phyloP scores from a whole-genome alignment of 2,797 vertebrate species.

The Monodelphis domestica region DNA sequence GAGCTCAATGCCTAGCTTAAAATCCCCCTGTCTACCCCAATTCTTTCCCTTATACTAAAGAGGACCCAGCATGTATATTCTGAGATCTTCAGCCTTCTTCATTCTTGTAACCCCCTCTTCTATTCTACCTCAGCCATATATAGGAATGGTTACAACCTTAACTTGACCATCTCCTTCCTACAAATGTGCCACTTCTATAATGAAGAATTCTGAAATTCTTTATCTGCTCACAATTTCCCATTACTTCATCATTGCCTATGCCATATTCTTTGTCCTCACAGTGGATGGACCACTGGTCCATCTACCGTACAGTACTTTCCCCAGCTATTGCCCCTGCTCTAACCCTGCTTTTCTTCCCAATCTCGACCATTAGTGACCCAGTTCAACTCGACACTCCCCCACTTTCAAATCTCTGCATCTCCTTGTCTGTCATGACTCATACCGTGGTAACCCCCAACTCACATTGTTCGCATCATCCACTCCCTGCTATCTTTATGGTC shows the following conservation, averaged over 20 bases:
- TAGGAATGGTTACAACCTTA: too few species aligned
- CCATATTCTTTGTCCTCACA: neutral
- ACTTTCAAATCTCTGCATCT: neutral
- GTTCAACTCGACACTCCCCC: neutral
- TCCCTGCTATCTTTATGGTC: neutral
- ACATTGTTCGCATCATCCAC: neutral
- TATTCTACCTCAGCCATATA: too few species aligned
- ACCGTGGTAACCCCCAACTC: neutral
- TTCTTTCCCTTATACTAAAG: too few species aligned
- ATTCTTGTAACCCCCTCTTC: too few species aligned
- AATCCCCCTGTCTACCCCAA: too few species aligned
- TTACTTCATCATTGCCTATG: neutral
- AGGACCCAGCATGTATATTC: too few species aligned
- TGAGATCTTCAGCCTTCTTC: too few species aligned
- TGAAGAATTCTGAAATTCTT: neutral
- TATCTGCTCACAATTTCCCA: neutral
- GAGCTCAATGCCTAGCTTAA: too few species aligned
- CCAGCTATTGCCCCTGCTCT: neutral
- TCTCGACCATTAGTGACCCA: neutral
- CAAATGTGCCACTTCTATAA: neutral
- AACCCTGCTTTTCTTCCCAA: neutral
- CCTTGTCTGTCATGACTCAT: neutral
- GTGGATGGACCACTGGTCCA: neutral
- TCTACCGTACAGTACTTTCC: neutral
- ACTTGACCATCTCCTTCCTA: too few species aligned